A percentile compares a stretch with the other conserved stretches of the same genome.
These are phyloP conservation scores for Alentia gelatinosa DNA, from an alignment of 2,888 invertebrate genomes.

Conservation along the genomic window DNA sequence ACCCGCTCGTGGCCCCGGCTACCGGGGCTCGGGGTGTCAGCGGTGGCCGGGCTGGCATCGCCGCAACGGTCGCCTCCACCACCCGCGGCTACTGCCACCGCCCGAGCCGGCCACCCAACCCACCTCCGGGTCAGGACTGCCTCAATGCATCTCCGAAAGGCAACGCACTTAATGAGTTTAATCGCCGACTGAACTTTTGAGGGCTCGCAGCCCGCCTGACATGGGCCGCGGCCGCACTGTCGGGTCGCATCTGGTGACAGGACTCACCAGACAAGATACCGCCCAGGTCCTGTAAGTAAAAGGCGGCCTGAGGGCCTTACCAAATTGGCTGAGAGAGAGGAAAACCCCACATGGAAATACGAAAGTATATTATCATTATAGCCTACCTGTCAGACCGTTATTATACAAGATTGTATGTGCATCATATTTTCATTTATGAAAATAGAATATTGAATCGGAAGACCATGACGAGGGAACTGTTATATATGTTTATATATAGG, in stretches of 20 bases:
- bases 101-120: neutral
- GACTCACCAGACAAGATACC: neutral
- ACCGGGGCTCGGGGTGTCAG: neutral
- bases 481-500: no score
- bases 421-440: no score
- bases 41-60: neutral
- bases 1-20: neutral
- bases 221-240: neutral
- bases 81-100: neutral
- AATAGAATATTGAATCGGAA: no score
- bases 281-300: no score
- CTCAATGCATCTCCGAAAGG: conserved; percentile 32
- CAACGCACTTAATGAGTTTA: conserved; percentile 49
- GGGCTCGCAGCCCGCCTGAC: neutral
- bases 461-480: no score
- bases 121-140: conserved; percentile 35
- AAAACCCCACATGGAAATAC: no score
- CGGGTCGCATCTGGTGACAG: neutral
- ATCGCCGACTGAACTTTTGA: conserved; percentile 38
- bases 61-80: neutral
- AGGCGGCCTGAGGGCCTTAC: no score
- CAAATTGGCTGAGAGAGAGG: no score
- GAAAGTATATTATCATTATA: no score
- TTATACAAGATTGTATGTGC: no score
- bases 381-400: no score